Evolutionary conservation across 2,113 vertebrate species (phyloP).

Genomic region (Saimiri boliviensis): DNA sequence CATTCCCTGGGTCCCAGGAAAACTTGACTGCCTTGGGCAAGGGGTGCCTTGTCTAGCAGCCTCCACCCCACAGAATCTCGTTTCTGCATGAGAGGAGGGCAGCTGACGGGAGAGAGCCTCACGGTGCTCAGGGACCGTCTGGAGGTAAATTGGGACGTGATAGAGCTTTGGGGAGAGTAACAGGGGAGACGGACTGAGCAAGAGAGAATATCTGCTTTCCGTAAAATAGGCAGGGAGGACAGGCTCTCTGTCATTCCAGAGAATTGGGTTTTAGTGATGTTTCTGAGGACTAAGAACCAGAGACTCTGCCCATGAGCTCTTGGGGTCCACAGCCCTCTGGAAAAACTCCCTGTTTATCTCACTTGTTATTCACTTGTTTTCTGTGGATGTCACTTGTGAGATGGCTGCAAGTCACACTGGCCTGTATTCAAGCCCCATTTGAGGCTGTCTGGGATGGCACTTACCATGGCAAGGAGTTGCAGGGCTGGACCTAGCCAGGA

Average conservation of each 20-base stretch:
- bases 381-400: neutral
- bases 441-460: neutral
- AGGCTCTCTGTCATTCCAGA: neutral
- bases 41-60: no score
- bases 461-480: neutral
- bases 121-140: rapidly evolving
- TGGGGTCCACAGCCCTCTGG: no score
- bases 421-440: neutral
- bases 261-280: neutral
- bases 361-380: neutral
- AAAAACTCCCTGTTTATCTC: no score
- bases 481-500: neutral
- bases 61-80: no score
- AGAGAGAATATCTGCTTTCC: neutral
- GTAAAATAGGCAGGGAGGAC: rapidly evolving
- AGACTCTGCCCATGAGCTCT: neutral
- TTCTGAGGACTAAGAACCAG: neutral
- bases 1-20: neutral
- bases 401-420: no score
- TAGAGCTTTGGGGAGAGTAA: neutral
- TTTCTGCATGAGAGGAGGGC: no score
- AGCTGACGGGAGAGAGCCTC: neutral
- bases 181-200: neutral
- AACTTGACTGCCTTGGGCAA: no score
- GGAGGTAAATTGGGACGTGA: rapidly evolving